Evolutionary conservation across 1,140 invertebrate genomes (phyloP).

Genomic region (Pachyrhynchus sulphureomaculatus): DNA sequence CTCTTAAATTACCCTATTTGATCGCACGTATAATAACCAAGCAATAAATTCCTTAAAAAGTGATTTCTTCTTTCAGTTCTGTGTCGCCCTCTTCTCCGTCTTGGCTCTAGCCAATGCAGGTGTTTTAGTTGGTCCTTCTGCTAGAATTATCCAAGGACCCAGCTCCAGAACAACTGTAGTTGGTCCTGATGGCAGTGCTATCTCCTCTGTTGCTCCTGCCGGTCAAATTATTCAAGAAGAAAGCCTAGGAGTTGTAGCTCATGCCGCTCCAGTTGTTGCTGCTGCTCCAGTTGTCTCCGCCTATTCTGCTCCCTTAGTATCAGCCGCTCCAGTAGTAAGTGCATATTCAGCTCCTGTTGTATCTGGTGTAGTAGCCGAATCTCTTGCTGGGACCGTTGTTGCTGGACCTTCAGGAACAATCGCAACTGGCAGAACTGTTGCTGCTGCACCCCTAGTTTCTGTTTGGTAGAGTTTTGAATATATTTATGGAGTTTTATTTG

Average conservation of each 20-base stretch:
- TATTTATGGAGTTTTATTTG: no score
- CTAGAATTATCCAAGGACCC: slow-evolving; percentile 39
- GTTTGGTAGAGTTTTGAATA: no score
- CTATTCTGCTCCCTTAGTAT: background rate
- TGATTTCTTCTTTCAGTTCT: background rate
- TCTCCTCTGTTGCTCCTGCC: slow-evolving; percentile 36
- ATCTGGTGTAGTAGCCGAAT: background rate
- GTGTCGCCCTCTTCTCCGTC: slow-evolving; percentile 9
- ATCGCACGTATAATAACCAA: no score
- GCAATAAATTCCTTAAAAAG: no score
- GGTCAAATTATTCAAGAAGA: slow-evolving; percentile 37
- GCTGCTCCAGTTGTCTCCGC: background rate
- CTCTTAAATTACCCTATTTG: no score
- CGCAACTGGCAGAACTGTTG: background rate
- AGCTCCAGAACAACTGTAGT: slow-evolving; percentile 35
- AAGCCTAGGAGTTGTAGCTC: slow-evolving; percentile 23
- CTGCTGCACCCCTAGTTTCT: background rate
- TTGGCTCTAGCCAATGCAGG: slow-evolving; percentile 30
- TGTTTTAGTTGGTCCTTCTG: slow-evolving; percentile 27
- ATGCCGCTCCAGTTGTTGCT: slow-evolving; percentile 26
- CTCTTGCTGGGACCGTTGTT: background rate
- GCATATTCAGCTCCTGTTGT: slow-evolving; percentile 23
- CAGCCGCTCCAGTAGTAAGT: slow-evolving; percentile 6
- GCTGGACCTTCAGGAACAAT: background rate
- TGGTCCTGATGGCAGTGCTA: slow-evolving; percentile 41